These are phyloP conservation scores for Kryptolebias marmoratus DNA, from an alignment of 2,113 vertebrate genomes.

Conservation along the genomic window DNA sequence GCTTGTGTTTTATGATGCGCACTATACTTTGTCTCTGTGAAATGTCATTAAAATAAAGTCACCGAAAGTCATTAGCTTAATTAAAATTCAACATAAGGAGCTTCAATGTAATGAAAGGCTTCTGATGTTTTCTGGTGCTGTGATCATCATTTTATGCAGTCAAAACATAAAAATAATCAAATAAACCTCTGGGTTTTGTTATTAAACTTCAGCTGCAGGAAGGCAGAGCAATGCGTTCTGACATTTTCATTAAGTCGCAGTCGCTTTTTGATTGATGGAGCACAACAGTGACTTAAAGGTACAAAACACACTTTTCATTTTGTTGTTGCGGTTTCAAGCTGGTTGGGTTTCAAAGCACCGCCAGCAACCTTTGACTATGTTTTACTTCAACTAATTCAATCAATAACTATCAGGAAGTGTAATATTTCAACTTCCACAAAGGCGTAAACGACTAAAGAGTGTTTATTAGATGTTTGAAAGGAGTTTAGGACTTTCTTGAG, in stretches of 20 bases:
- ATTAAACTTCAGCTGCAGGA: constrained; percentile 15
- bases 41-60: constrained; percentile 47
- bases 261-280: constrained; percentile 30
- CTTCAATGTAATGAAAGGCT: constrained; percentile 43
- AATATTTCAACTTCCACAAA: neutral
- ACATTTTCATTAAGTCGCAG: constrained; percentile 34
- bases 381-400: neutral
- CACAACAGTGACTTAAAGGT: constrained; percentile 19
- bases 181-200: neutral
- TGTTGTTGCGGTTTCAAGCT: neutral
- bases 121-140: constrained; percentile 23
- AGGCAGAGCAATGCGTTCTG: constrained; percentile 15
- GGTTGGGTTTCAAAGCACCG: neutral
- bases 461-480: neutral
- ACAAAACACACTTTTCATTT: neutral
- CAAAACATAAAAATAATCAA: neutral
- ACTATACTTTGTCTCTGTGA: constrained; percentile 5
- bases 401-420: neutral
- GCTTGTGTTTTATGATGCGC: constrained; percentile 18
- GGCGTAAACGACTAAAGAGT: neutral
- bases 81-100: constrained; percentile 46
- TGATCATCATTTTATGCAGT: constrained; percentile 19
- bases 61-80: constrained; percentile 34
- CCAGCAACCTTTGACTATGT: neutral
- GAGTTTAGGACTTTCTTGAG: too few species aligned